These are phyloP conservation scores for Epizoanthus stellaris DNA, from an alignment of 92 coral and sea anemone species.

Conservation along the genomic window DNA sequence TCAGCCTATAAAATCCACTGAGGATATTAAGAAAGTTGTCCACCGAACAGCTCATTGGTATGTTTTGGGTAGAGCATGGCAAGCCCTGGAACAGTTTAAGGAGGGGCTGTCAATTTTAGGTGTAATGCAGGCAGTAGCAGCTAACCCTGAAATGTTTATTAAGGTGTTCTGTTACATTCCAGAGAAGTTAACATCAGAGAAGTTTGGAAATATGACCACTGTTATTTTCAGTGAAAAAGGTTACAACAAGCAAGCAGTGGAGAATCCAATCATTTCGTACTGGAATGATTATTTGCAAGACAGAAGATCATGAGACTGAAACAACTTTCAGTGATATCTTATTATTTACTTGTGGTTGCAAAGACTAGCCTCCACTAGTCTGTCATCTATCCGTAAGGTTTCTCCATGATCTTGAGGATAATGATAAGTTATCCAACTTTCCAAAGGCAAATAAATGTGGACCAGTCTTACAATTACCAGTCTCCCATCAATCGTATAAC, in stretches of 20 bases:
- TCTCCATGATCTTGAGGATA: conserved; percentile 57
- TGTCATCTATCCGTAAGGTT: conserved; percentile 33
- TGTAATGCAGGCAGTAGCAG: conserved; percentile 60
- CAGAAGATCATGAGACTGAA: conserved; percentile 68
- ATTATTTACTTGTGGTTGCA: conserved; percentile 72
- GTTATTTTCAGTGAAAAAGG: conserved; percentile 62
- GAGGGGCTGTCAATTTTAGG: conserved; percentile 65
- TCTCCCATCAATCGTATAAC: conserved; percentile 57
- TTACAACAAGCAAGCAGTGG: conserved; percentile 66
- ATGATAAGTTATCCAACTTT: conserved; percentile 59
- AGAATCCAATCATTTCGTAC: conserved; percentile 56
- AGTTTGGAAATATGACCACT: conserved; percentile 45
- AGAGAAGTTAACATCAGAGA: conserved; percentile 48
- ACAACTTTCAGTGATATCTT: conserved; percentile 66
- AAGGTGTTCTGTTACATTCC: conserved; percentile 60
- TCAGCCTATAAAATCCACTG: conserved; percentile 41
- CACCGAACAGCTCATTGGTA: conserved; percentile 66
- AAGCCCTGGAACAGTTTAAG: conserved; percentile 72
- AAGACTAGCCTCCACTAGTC: conserved; percentile 68
- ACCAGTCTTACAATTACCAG: conserved; percentile 50
- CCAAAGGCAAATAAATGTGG: conserved; percentile 63
- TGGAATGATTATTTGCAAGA: conserved; percentile 76
- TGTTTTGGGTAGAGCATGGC: conserved; percentile 61
- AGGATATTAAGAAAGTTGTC: conserved; percentile 54
- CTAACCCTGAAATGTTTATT: conserved; percentile 62